Evolutionary conservation across 2,113 vertebrate genomes (phyloP).

Genomic region (Megaceryle maxima): DNA sequence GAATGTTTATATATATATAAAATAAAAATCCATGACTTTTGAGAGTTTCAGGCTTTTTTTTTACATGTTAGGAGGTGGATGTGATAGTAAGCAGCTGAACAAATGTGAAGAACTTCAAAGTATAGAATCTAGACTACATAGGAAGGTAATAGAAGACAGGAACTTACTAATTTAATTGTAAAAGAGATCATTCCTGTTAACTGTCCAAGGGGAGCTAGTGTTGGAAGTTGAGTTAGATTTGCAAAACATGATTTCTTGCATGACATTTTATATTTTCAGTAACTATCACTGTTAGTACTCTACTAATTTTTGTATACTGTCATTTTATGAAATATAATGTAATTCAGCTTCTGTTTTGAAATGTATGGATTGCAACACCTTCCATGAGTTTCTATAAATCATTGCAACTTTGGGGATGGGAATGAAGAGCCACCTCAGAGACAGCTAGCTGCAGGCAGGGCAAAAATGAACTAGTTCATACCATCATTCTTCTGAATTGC

Average conservation of each 20-base stretch:
- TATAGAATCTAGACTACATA: neutral
- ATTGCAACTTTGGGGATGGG: neutral
- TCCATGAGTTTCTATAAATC: neutral
- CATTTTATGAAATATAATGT: neutral
- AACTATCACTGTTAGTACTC: neutral
- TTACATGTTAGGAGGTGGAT: neutral
- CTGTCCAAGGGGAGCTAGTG: neutral
- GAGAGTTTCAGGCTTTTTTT: neutral
- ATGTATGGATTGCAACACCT: neutral
- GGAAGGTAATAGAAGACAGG: neutral
- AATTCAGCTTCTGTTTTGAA: neutral
- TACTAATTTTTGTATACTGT: neutral
- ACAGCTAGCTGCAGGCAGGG: neutral
- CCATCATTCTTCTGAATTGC: neutral
- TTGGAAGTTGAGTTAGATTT: neutral
- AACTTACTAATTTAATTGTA: neutral
- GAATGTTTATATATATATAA: neutral
- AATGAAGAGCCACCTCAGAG: neutral
- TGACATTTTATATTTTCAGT: neutral
- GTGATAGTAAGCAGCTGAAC: constrained; percentile 12
- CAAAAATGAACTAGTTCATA: neutral
- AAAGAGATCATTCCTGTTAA: neutral
- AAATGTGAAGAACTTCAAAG: neutral
- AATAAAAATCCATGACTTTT: neutral
- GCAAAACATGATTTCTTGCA: neutral